Evolutionary conservation across 2,888 invertebrate species (phyloP).

Genomic region (Clunio marinus): DNA sequence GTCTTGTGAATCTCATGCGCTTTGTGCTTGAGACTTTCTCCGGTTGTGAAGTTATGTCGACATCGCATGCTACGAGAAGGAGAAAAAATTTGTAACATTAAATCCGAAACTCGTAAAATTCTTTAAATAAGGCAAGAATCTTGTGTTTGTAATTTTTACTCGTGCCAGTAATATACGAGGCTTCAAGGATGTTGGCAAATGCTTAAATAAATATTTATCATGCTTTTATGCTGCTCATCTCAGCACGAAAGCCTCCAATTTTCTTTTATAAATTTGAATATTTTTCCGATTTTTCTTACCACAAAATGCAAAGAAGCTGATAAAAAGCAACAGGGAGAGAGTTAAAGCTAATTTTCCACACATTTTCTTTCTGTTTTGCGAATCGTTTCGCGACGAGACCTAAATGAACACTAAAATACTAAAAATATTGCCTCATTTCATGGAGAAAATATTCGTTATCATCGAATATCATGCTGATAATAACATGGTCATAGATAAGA

Average conservation of each 20-base stretch:
- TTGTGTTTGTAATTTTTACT: too few species aligned
- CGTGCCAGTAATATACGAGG: neutral
- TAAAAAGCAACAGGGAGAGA: neutral
- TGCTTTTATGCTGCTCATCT: neutral
- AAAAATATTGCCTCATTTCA: neutral
- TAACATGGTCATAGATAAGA: neutral
- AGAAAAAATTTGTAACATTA: too few species aligned
- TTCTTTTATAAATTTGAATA: neutral
- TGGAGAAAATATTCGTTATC: neutral
- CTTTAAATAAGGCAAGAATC: too few species aligned
- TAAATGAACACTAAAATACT: neutral
- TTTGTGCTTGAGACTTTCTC: neutral
- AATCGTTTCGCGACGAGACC: neutral
- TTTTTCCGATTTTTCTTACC: conserved; percentile 3
- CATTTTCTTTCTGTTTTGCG: neutral
- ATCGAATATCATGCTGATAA: neutral
- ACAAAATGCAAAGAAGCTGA: neutral
- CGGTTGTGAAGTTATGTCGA: neutral
- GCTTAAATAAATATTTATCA: conserved; percentile 17
- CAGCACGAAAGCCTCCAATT: neutral
- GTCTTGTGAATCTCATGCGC: neutral
- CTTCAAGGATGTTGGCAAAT: neutral
- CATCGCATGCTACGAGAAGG: neutral
- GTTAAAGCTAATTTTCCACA: neutral
- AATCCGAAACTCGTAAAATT: neutral